phyloP scores from a whole-genome alignment of 2,113 vertebrate genomes.

The Camelus dromedarius region DNA sequence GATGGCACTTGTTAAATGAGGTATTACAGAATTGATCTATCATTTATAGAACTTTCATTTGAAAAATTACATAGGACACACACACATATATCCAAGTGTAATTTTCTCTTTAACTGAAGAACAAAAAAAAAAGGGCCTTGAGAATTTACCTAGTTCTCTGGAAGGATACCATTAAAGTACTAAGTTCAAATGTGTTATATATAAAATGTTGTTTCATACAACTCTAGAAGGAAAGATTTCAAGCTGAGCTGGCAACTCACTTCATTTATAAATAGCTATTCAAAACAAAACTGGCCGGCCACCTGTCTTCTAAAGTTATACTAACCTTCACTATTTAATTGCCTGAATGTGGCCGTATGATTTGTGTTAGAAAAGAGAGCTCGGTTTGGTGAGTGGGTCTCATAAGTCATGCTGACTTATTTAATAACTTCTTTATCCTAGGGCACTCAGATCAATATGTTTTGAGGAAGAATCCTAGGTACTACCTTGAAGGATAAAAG shows the following conservation, averaged over 20 bases:
- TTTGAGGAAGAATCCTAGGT: slow-evolving; percentile 45
- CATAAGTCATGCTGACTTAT: not conserved
- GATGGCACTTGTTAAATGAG: slow-evolving; percentile 32
- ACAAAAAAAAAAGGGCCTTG: not conserved
- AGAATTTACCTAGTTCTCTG: slow-evolving; percentile 35
- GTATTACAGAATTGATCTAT: not conserved
- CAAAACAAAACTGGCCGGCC: slow-evolving; percentile 1
- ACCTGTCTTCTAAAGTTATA: not conserved
- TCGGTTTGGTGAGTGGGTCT: slow-evolving; percentile 8
- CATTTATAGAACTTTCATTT: slow-evolving; percentile 25
- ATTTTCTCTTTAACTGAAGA: slow-evolving; percentile 48
- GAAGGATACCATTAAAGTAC: slow-evolving; percentile 26
- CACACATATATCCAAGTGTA: not conserved
- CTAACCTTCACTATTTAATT: slow-evolving; percentile 19
- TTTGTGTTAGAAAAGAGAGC: slow-evolving; percentile 29
- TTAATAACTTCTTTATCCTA: slow-evolving; percentile 52
- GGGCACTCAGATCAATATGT: slow-evolving; percentile 30
- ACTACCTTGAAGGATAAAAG: not conserved
- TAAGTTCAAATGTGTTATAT: not conserved
- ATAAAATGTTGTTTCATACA: slow-evolving; percentile 4
- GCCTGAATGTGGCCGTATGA: not conserved
- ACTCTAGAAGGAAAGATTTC: slow-evolving; percentile 41
- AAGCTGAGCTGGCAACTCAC: not conserved
- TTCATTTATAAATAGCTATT: slow-evolving; percentile 40
- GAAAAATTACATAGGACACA: slow-evolving; percentile 39